Evolutionary conservation across 2,888 invertebrate genomes (phyloP).

Genomic region (Nipponacmea schrenckii): DNA sequence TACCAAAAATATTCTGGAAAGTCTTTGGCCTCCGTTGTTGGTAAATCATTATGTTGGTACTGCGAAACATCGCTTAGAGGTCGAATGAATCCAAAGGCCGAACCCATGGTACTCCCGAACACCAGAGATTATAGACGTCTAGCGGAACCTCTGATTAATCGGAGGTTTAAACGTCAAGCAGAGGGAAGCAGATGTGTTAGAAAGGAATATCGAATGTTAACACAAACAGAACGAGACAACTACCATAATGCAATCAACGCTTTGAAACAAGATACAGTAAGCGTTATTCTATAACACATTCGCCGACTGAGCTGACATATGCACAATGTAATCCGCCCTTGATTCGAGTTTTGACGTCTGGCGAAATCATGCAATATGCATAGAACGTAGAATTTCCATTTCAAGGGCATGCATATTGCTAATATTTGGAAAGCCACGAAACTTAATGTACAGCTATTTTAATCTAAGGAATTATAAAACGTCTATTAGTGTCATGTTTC

Average conservation of each 20-base stretch:
- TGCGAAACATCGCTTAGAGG: conserved; percentile 22
- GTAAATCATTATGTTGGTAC: conserved; percentile 27
- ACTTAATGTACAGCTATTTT: too few species aligned
- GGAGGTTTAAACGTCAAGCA: conserved; percentile 25
- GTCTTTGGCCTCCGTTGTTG: conserved; percentile 21
- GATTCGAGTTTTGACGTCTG: background rate
- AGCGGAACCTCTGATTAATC: conserved; percentile 7
- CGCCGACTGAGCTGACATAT: too few species aligned
- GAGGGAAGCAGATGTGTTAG: conserved; percentile 28
- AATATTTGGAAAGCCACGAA: too few species aligned
- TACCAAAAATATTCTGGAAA: conserved; percentile 29
- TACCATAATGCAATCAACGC: conserved; percentile 44
- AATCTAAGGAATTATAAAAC: too few species aligned
- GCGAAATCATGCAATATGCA: too few species aligned
- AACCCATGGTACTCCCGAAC: conserved; percentile 3
- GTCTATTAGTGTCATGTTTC: too few species aligned
- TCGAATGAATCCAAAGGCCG: conserved; percentile 7
- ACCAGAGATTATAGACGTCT: background rate
- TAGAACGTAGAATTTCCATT: too few species aligned
- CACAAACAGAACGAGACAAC: conserved; percentile 40
- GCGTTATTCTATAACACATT: background rate
- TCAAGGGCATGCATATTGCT: too few species aligned
- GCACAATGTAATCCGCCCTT: too few species aligned
- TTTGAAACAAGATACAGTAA: conserved; percentile 49
- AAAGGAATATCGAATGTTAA: conserved; percentile 51